Evolutionary conservation across 2,888 invertebrate genomes (phyloP).

Genomic region (Habroteleia sp.): DNA sequence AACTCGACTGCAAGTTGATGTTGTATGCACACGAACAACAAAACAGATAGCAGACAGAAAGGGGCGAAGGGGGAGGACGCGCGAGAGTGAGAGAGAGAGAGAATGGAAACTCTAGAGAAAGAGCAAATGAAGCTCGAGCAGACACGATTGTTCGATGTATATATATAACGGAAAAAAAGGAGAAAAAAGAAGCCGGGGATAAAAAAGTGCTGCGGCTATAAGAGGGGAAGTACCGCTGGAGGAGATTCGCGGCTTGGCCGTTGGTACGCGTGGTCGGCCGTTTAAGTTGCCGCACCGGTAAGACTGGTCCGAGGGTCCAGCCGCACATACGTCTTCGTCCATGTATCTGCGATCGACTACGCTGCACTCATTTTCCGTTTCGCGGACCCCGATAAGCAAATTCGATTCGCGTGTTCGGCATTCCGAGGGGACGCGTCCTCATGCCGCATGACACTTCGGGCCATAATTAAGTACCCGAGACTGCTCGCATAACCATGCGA

Average conservation of each 20-base stretch:
- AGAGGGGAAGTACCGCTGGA: slow-evolving; percentile 40
- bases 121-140: slow-evolving; percentile 53
- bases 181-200: slow-evolving; percentile 25
- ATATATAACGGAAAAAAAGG: slow-evolving; percentile 62
- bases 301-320: slow-evolving; percentile 68
- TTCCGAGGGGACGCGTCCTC: slow-evolving; percentile 43
- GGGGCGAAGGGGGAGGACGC: neutral
- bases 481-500: slow-evolving; percentile 28
- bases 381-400: slow-evolving; percentile 62
- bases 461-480: slow-evolving; percentile 41
- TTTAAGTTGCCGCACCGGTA: slow-evolving; percentile 72
- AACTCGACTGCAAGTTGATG: slow-evolving; percentile 51
- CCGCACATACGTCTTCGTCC: slow-evolving; percentile 67
- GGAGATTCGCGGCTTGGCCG: slow-evolving; percentile 43
- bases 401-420: slow-evolving; percentile 62
- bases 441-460: slow-evolving; percentile 40
- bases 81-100: slow-evolving; percentile 7
- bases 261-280: slow-evolving; percentile 63
- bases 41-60: slow-evolving; percentile 17
- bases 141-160: slow-evolving; percentile 64
- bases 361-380: slow-evolving; percentile 61
- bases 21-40: slow-evolving; percentile 47
- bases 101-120: neutral
- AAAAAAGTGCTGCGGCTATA: slow-evolving; percentile 35
- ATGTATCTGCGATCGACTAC: slow-evolving; percentile 65